These are phyloP conservation scores for Ptilonorhynchus violaceus DNA, from an alignment of 2,113 vertebrate species.

Conservation along the genomic window DNA sequence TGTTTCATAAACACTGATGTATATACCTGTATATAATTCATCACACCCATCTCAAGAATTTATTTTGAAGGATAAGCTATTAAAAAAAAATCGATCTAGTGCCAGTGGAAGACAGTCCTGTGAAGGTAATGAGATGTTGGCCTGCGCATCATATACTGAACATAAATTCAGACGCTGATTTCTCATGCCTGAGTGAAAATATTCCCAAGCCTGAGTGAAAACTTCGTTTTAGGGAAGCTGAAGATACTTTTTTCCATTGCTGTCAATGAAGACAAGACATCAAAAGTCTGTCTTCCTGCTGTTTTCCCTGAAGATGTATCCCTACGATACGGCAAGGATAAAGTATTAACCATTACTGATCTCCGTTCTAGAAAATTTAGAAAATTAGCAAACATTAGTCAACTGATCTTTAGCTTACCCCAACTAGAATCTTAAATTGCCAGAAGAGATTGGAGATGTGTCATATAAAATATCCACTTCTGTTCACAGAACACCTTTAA, in stretches of 20 bases:
- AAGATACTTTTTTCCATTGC: neutral
- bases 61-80: neutral
- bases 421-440: neutral
- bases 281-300: neutral
- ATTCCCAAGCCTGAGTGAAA: neutral
- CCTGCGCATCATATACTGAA: neutral
- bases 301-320: neutral
- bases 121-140: neutral
- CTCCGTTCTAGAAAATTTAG: neutral
- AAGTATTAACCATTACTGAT: neutral
- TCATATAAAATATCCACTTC: neutral
- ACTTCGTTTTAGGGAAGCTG: neutral
- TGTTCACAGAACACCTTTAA: neutral
- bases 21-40: neutral
- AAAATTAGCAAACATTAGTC: neutral
- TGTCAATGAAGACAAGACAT: neutral
- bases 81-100: neutral
- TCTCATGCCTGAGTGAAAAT: neutral
- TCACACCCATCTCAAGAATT: neutral
- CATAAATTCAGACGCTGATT: neutral
- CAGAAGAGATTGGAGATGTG: neutral
- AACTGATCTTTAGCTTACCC: neutral
- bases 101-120: neutral
- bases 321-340: neutral
- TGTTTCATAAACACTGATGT: neutral